These are phyloP conservation scores for Leistus spinibarbis DNA, from an alignment of 2,888 invertebrate species.

Conservation along the genomic window DNA sequence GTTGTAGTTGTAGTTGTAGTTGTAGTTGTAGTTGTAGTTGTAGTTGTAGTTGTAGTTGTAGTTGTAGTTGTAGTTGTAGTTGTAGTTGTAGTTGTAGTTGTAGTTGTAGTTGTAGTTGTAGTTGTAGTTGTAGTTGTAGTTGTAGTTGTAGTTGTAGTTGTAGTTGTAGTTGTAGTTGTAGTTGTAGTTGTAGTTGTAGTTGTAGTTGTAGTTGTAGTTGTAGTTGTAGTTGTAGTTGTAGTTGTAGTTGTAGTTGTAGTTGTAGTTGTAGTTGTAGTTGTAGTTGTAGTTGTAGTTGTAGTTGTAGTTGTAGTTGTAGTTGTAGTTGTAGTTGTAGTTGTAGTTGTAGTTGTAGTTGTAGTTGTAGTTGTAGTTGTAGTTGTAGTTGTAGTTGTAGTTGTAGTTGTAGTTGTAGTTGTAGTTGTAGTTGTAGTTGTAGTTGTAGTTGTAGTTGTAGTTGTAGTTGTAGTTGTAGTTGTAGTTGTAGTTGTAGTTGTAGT, in stretches of 20 bases:
- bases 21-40: constrained; percentile 26
- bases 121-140: constrained; percentile 19
- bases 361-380: constrained; percentile 13
- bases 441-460: constrained; percentile 19
- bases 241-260: constrained; percentile 15
- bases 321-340: constrained; percentile 14
- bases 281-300: neutral
- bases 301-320: constrained; percentile 2
- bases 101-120: constrained; percentile 9
- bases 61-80: constrained; percentile 21
- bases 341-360: constrained; percentile 13
- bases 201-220: neutral
- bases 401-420: constrained; percentile 13
- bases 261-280: constrained; percentile 3
- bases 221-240: constrained; percentile 1
- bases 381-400: constrained; percentile 1
- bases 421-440: constrained; percentile 18
- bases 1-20: constrained; percentile 30
- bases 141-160: constrained; percentile 19
- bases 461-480: constrained; percentile 12
- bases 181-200: neutral
- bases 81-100: constrained; percentile 1
- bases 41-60: constrained; percentile 26
- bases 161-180: constrained; percentile 16
- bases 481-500: constrained; percentile 25